phyloP scores from a whole-genome alignment of 2,113 vertebrate species.

The Poeciliopsis retropinna region DNA sequence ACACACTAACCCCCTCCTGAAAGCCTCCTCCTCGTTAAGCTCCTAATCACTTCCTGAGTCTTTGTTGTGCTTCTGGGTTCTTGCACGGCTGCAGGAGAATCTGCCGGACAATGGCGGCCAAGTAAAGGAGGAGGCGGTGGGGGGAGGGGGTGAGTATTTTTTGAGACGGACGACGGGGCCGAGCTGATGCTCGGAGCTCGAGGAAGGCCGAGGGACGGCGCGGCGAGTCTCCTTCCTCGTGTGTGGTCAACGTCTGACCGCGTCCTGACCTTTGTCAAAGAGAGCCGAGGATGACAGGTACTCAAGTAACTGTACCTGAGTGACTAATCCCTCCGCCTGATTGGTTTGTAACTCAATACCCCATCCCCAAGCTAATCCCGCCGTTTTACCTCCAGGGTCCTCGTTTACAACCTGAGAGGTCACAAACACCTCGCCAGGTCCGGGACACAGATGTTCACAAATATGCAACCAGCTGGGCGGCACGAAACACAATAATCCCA shows the following conservation, averaged over 20 bases:
- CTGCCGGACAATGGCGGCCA: conserved; percentile 49
- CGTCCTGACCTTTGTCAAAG: conserved; percentile 50
- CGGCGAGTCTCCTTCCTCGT: background rate
- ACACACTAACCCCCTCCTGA: conserved; percentile 20
- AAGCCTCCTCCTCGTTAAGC: conserved; percentile 67
- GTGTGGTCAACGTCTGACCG: conserved; percentile 61
- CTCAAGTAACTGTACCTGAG: conserved; percentile 68
- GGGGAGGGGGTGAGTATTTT: conserved; percentile 13
- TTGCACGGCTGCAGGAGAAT: conserved; percentile 46
- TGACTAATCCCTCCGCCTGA: conserved; percentile 70
- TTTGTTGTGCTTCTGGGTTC: conserved; percentile 70
- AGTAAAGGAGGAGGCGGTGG: conserved; percentile 21
- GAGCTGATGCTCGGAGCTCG: background rate
- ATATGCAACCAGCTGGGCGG: conserved; percentile 35
- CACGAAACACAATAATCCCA: conserved; percentile 56
- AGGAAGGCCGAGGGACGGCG: conserved; percentile 1
- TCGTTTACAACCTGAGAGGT: conserved; percentile 25
- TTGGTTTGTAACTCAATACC: conserved; percentile 67
- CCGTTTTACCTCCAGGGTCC: conserved; percentile 6
- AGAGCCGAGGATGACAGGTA: conserved; percentile 54
- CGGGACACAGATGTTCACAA: conserved; percentile 16
- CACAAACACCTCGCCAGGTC: conserved; percentile 7
- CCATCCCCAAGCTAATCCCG: conserved; percentile 47
- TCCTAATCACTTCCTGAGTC: conserved; percentile 76
- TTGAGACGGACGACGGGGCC: background rate